Percentiles rank a stretch among this genome's conserved stretches.
These are phyloP conservation scores for Jaculus jaculus DNA, from an alignment of 2,113 vertebrate genomes.

Conservation along the genomic window DNA sequence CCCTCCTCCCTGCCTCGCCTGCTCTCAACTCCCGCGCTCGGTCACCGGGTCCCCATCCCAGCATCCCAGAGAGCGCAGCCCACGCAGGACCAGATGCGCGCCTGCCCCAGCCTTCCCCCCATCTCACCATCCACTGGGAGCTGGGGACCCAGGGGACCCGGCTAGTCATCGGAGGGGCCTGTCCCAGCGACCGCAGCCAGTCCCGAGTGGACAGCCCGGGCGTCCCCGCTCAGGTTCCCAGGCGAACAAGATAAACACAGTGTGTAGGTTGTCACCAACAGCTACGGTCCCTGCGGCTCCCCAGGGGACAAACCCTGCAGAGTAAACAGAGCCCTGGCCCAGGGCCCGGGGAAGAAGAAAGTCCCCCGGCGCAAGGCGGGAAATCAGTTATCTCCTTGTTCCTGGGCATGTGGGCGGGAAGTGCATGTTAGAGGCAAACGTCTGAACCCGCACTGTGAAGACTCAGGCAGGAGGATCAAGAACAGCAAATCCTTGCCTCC, in stretches of 20 bases:
- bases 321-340: slow-evolving; percentile 37
- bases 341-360: not conserved
- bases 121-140: not conserved
- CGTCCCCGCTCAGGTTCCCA: rapidly evolving
- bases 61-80: not conserved
- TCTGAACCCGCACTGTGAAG: not conserved
- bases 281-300: not conserved
- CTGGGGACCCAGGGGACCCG: not conserved
- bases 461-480: not conserved
- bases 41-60: not conserved
- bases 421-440: not conserved
- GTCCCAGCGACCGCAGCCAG: not conserved
- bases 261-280: not conserved
- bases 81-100: not conserved
- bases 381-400: not conserved
- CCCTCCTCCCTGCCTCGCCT: too few species aligned
- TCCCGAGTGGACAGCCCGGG: not conserved
- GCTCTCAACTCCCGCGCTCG: too few species aligned
- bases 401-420: not conserved
- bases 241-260: not conserved
- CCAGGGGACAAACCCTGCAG: not conserved
- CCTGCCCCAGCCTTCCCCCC: not conserved
- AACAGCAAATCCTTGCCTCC: not conserved
- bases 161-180: not conserved
- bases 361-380: not conserved